Evolutionary conservation across 2,797 vertebrate species (phyloP), one percentile per base, ranked within the genome.

Genomic region (Petrocephalus schoutedeni): DNA sequence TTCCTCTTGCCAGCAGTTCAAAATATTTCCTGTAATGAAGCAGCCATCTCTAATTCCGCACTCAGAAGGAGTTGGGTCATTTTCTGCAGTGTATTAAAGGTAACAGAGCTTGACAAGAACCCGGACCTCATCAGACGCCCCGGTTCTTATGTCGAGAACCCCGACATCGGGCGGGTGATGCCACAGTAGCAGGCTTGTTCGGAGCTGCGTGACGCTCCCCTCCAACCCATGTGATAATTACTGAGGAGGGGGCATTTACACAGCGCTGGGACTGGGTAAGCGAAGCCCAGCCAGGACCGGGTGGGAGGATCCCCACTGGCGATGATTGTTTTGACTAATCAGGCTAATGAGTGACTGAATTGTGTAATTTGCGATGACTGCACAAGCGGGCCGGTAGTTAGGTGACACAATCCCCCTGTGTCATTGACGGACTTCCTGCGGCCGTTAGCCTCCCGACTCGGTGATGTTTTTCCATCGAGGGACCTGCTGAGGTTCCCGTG

Each of bases 11-110:
- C 71, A 77, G 3, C 19, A 77, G 71, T 77, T 77, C 71, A 41
- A 41, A 45, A n/a, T 77, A 45, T 77, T 77, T 77, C 32, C 71
- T 77, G 71, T 77, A 77, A 77, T 77, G 71, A 77, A 77, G 16
- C 41, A 45, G 71, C 32, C 36, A 45, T 49, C 36, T 77, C 71
- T 49, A 77, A 77, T 77, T 49, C 36, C 45, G 36, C 71, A 45
- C 71, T 77, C 45, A 14, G 71, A 45, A 77, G 41, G 36, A 41
- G 19, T 77, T 19, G 0, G 71, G 36, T 36, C 19, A 3, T 45
- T 77, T 77, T 77, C 71, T 77, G 71, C 71, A 49, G 41, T 49
- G 41, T 45, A 77, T 77, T 77, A 77, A 77, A 77, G 36, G 71
- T 45, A 77, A 45, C 71, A n/a, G 58, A 21, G 71, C 71, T 19